Base-by-base conservation (phyloP, 92 coral and sea anemone species). In the Zoanthus sansibaricus region DNA sequence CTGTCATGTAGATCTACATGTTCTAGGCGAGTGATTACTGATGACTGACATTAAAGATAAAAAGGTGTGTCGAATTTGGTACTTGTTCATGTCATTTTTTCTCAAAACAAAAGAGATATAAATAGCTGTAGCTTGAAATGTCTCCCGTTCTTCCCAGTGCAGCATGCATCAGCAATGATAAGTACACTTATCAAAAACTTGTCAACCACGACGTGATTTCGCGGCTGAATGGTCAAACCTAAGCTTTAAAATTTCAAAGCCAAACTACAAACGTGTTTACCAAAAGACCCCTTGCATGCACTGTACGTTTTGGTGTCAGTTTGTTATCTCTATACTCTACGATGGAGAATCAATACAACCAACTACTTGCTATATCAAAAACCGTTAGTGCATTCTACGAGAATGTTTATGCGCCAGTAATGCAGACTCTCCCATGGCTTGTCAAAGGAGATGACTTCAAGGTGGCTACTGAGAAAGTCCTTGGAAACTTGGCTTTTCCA, bases 401-500 rank as follows among this genome's bases (percentile, higher is more conserved):
- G 86, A 83, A 91, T 68, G 89, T 91, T 45, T 91, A 91, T 77
- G 89, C 94, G 0, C 94, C 91, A 15, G 82, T 73, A 5, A 47
- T 91, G 86, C 94, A 91, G 86, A 88, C 91, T 6, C 87, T 91
- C 66, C 94, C 94, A 20, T 91, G 94, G 94, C 20, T 91, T 67
- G 87, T 88, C 82, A 68, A 91, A n/a, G 91, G 79, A 77, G 83
- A 77, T 48, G 94, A 86, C 21, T 84, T 91, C 31, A 91, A 88
- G 87, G 77, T 77, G 45, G 89, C 89, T 30, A 83, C 91, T 82
- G 94, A 91, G 88, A 88, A 88, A 83, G 91, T 91, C 46, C 91
- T 91, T 46, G 89, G 89, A 66, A 88, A 88, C 58, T 9, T 91
- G 20, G 91, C 94, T 46, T 91, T 88, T 83, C 91, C 94, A 78